Base-by-base conservation (phyloP, 2,888 invertebrate genomes). In the Orthosia gracilis region DNA sequence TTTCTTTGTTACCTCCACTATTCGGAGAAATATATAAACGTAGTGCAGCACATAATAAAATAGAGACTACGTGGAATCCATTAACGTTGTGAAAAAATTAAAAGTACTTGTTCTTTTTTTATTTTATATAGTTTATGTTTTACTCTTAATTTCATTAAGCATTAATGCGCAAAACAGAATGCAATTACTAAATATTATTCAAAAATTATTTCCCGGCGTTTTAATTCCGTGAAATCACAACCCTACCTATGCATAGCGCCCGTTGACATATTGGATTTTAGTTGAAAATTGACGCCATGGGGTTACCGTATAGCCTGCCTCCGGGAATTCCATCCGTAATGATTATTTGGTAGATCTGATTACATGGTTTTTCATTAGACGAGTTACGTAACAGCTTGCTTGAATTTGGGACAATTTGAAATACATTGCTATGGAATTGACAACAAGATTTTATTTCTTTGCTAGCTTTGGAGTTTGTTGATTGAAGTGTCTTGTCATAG, bases 191-290 rank as follows among this genome's bases (percentile, higher is more conserved):
- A 58, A 26, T 26, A 15, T 7, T 18, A 71, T 61, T 26, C 4
- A 7, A 9, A 45, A 50, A 61, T 50, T 11, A 15, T 54, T n/a
- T 47, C 5, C 1, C 13, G 26, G 7, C 15, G 15, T 55, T 31
- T 15, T 11, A 49, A 55, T 69, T 57, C 68, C 77, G 45, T 59
- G n/a, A 26, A n/a, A 26, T 59, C 65, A 73, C 85, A 82, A 4
- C 86, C 64, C 77, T 87, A 75, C 62, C 77, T 87, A 75, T 40
- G 52, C 76, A 77, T 71, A 64, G 23, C 59, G 57, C 65, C 77
- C 72, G 78, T 83, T 89, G 87, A 88, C 87, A 88, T 89, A 90
- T 89, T 89, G 84, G 86, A 87, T 89, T 89, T 85, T 85, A 83
- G 82, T 70, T 85, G 78, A 80, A 85, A 85, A 88, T 86, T 87